Evolutionary conservation across 2,888 invertebrate genomes (phyloP), one percentile per base, ranked within the genome.

Genomic region (Tenthredo mesomela): DNA sequence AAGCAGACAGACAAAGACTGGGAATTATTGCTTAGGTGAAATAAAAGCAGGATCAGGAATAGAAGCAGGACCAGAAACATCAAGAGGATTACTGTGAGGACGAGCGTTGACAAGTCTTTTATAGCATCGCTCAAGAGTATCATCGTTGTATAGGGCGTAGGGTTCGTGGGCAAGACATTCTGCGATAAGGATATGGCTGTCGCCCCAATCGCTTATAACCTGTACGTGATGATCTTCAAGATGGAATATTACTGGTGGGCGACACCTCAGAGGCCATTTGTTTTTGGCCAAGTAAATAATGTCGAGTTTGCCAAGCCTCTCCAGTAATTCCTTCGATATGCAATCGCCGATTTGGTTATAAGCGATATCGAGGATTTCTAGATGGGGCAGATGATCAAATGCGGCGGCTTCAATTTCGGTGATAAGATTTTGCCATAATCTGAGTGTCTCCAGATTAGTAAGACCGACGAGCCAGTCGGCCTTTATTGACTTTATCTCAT

Each of bases 121-220:
- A 5, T 87, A 87, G 50, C 88, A 88, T 65, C 84, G 75, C 0
- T 61, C 21, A 2, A 87, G 65, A 18, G 77, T 50, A 1, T 7
- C 50, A 54, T 88, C 88, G n/a, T 85, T n/a, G 0, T 37, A n/a
- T 3, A 86, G 37, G 0, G 87, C 86, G 2, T 82, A 82, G 0
- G 70, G 70, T 33, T 87, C 87, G 71, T 88, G 88, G 10, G 86
- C 87, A 7, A 87, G 10, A n/a, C 88, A 88, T 9, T 88, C 88
- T 29, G 87, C 88, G 65, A 88, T 85, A 77, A 86, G 18, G 1
- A 86, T 25, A 71, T 88, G 87, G 4, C 78, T 83, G 65, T 84
- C 40, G 7, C 84, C 84, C 87, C 88, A 88, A 21, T 87, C 86
- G 21, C 37, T 86, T 50, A 87, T 54, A 61, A 84, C 84, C 50